phyloP scores from a whole-genome alignment of 2,888 invertebrate species.

The Dendrolimus houi region DNA sequence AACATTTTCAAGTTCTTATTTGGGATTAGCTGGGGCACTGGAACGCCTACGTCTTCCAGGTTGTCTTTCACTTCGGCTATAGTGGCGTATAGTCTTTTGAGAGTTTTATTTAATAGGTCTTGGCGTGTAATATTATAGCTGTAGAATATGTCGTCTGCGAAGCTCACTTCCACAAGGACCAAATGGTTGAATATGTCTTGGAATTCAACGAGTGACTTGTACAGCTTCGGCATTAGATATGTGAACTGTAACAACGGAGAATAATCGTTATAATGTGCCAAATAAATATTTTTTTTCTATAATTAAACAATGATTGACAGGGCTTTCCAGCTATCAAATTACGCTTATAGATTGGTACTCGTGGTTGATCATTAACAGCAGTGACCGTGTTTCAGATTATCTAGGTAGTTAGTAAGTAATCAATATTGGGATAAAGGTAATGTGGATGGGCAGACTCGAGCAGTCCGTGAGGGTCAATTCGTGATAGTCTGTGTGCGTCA shows the following conservation, averaged over 20 bases:
- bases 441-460: neutral
- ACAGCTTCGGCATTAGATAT: slow-evolving; percentile 74
- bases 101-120: slow-evolving; percentile 50
- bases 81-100: slow-evolving; percentile 71
- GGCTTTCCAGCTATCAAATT: neutral
- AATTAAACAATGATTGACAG: neutral
- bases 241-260: slow-evolving; percentile 72
- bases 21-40: slow-evolving; percentile 43
- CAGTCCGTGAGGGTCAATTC: no score
- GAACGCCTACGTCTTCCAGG: slow-evolving; percentile 51
- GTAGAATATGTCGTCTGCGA: slow-evolving; percentile 57
- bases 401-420: neutral
- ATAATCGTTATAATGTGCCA: slow-evolving; percentile 10
- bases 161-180: slow-evolving; percentile 44
- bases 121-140: slow-evolving; percentile 55
- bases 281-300: neutral
- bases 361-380: neutral
- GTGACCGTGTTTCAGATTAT: neutral
- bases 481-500: neutral
- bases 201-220: slow-evolving; percentile 60
- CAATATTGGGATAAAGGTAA: neutral
- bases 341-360: neutral
- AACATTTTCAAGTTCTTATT: slow-evolving; percentile 51
- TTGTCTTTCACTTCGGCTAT: slow-evolving; percentile 70
- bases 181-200: slow-evolving; percentile 53